Percentiles rank a stretch among this genome's conserved stretches.
phyloP scores from a whole-genome alignment of 2,113 vertebrate genomes.

The Epinephelus fuscoguttatus region DNA sequence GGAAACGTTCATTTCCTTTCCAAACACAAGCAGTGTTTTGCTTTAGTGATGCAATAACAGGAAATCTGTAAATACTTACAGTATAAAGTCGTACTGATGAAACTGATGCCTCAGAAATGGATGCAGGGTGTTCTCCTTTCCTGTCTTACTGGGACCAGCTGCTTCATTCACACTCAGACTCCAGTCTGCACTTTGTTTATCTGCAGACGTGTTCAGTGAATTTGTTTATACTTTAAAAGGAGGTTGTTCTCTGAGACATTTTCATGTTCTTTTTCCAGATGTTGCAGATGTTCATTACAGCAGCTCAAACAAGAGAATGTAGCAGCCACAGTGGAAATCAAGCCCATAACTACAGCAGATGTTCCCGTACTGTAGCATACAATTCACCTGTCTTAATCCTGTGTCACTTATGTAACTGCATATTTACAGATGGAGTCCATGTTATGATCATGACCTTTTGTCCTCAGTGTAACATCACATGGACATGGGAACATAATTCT shows the following conservation, averaged over 20 bases:
- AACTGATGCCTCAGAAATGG: background rate
- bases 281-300: slow-evolving; percentile 7
- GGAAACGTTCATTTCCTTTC: background rate
- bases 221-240: background rate
- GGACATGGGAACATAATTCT: background rate
- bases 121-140: background rate
- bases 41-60: slow-evolving; percentile 9
- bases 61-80: slow-evolving; percentile 17
- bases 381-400: too few relatives aligned
- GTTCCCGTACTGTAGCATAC: background rate
- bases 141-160: background rate
- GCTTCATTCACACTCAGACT: background rate
- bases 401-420: background rate
- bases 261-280: background rate
- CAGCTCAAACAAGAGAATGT: background rate
- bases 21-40: background rate
- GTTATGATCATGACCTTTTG: background rate
- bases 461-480: background rate
- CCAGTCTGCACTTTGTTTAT: background rate
- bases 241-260: slow-evolving; percentile 3
- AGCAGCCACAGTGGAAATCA: background rate
- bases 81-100: background rate
- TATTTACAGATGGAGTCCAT: background rate
- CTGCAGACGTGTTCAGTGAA: background rate
- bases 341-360: background rate